Evolutionary conservation across 2,113 vertebrate species (phyloP), one percentile per base, ranked within the genome.

Genomic region (Esox niger): DNA sequence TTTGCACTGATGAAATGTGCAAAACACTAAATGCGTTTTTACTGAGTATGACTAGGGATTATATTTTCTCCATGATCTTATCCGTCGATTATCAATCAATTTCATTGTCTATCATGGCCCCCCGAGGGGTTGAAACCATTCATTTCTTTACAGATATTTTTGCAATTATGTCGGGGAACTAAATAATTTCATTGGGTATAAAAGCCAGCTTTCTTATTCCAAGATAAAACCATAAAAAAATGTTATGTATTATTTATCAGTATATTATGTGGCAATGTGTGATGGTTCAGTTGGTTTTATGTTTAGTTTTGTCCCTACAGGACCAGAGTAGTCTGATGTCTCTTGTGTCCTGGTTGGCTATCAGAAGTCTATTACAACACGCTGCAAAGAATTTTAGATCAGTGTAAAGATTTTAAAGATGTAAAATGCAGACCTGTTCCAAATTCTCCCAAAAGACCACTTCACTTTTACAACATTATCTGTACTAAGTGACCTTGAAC

Each of bases 81-180:
- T 79, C 77, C 4, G 25, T 60, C 38, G 73, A 82, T 86, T 77
- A 87, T 89, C 81, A 85, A 81, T 81, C 79, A 80, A 38, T 80
- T 84, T 80, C 68, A 84, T 60, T 80, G 77, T 71, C 71, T 35
- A n/a, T n/a, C n/a, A n/a, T 20, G 56, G 71, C 32, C 58, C 77
- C 82, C 72, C 60, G 20, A 49, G 73, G 73, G 65, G 70, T 75
- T 9, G 25, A 66, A 82, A 74, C 73, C 77, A 82, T 84, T 86
- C 79, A 85, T 85, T 82, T 71, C 63, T 56, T 78, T 82, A 27
- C 74, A 57, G 64, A 76, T 74, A 76, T 85, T 71, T 80, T 78
- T 79, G 73, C 70, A 74, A 81, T 85, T 79, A 73, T 64, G 64
- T 47, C 74, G 82, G 3, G 10, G 68, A 80, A 82, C 75, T 78